These are phyloP conservation scores for Eurypyga helias DNA, from an alignment of 2,113 vertebrate genomes.

Conservation along the genomic window DNA sequence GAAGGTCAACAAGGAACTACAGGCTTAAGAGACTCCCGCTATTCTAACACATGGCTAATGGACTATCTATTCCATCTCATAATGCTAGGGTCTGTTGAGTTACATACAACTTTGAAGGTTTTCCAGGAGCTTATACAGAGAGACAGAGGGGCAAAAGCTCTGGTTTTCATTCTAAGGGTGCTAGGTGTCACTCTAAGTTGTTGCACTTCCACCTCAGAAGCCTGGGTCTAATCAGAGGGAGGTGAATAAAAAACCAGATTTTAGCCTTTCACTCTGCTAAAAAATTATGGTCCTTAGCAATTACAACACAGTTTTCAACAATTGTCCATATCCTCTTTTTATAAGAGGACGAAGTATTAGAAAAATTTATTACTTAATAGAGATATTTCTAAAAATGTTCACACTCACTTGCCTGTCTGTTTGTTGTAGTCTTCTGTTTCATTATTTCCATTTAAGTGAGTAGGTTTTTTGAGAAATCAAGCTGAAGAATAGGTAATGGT, in stretches of 20 bases:
- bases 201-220: not conserved
- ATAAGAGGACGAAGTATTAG: not conserved
- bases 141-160: not conserved
- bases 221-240: not conserved
- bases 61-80: not conserved
- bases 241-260: not conserved
- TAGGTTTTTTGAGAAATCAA: not conserved
- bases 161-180: not conserved
- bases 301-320: not conserved
- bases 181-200: not conserved
- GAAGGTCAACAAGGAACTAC: constrained; percentile 30
- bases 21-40: not conserved
- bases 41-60: constrained; percentile 6
- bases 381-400: not conserved
- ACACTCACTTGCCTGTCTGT: not conserved
- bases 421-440: not conserved
- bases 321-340: not conserved
- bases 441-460: not conserved
- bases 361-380: not conserved
- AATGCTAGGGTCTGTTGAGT: not conserved
- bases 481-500: not conserved
- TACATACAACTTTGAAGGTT: not conserved
- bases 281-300: not conserved
- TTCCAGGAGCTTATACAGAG: not conserved
- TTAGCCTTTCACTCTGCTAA: not conserved